Base-by-base conservation (phyloP, 2,888 invertebrate genomes). In the Gerosis bhagava region DNA sequence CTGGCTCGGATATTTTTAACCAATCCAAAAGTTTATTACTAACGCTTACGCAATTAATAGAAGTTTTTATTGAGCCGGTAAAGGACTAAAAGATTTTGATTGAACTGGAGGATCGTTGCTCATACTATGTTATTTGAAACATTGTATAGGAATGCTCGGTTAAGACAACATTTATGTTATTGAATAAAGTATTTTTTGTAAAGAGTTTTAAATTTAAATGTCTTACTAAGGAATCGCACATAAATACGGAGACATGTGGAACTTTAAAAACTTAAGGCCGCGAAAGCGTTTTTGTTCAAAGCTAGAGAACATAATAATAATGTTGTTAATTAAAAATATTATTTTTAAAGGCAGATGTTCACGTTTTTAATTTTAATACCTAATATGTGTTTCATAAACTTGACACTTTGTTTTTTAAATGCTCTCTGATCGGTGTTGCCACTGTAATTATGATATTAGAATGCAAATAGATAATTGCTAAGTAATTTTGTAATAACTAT, bases 21-120 rank as follows among this genome's bases (percentile, higher is more conserved):
- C 80, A 78, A 83, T 81, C 77, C 77, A 78, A 82, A 80, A 77
- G 76, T 88, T 88, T 88, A 87, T 86, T 83, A 83, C 84, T 73
- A 74, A 70, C 71, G 77, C 75, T 83, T 84, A 83, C 79, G 79
- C 82, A 87, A 88, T 88, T 87, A 87, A 87, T 84, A 84, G 80
- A 70, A 75, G 77, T 75, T 86, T 86, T 88, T 88, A 86, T 87
- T 82, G 74, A 66, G 77, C 79, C 83, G 83, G 82, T 77, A 79
- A 79, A 84, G 84, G 83, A 83, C 77, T 72, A 77, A 74, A 77
- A 68, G 65, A 70, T 74, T 77, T 78, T 77, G 78, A 79, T 79
- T 72, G 70, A 63, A 67, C 65, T 62, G 21, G 21, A 15, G 45
- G 25, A 31, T 26, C 32, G 17, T 32, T 32, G 26, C 26, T 46